Evolutionary conservation across 1,140 invertebrate genomes (phyloP).

Genomic region (Drosophila melanica): DNA sequence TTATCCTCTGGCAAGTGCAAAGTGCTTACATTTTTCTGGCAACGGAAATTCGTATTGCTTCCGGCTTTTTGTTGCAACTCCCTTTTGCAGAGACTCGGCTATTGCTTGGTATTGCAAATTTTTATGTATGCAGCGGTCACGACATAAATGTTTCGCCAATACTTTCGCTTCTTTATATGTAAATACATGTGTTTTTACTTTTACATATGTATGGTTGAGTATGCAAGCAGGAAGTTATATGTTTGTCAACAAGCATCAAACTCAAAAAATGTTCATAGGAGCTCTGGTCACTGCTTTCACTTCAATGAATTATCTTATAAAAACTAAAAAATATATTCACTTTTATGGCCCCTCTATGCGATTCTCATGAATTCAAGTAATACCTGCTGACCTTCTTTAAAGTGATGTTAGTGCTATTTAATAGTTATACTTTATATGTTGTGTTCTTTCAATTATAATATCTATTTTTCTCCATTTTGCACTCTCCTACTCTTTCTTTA

Average conservation of each 20-base stretch:
- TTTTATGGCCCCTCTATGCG: no score
- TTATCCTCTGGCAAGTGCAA: slow-evolving; percentile 52
- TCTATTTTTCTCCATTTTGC: no score
- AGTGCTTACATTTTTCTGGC: slow-evolving; percentile 77
- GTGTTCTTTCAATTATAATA: no score
- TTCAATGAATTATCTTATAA: no score
- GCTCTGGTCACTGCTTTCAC: not conserved
- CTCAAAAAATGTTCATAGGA: slow-evolving; percentile 53
- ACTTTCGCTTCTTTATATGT: slow-evolving; percentile 30
- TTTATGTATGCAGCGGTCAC: slow-evolving; percentile 38
- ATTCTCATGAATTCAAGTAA: no score
- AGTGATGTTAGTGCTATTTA: no score
- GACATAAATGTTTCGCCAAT: slow-evolving; percentile 47
- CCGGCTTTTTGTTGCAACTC: slow-evolving; percentile 65
- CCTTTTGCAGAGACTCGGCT: slow-evolving; percentile 44
- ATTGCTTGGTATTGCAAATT: slow-evolving; percentile 37
- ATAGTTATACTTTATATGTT: no score
- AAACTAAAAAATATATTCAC: no score
- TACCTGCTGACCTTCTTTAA: no score
- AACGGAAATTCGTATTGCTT: slow-evolving; percentile 77
- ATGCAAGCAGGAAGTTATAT: slow-evolving; percentile 26
- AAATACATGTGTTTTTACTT: slow-evolving; percentile 4
- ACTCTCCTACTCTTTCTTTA: no score
- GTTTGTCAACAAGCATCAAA: slow-evolving; percentile 14
- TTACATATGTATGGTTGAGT: slow-evolving; percentile 32